Conservation (phyloP, 2,113 vertebrate genomes). For the Notothenia rossii region DNA sequence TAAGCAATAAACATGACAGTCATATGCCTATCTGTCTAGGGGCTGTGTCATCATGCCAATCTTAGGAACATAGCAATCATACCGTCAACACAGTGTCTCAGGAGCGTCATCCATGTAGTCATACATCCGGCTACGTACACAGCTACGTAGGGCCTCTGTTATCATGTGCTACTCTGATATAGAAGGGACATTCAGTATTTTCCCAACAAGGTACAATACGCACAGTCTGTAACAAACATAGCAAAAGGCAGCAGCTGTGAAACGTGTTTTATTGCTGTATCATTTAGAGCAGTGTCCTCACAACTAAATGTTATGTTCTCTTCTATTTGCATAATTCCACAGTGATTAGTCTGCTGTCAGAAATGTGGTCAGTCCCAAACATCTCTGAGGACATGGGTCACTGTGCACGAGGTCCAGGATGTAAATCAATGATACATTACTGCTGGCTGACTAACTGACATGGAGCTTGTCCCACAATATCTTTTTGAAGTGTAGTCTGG, state of each 20-base stretch:
- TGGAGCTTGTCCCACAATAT: slow-evolving; percentile 64
- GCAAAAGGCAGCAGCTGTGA: slow-evolving; percentile 16
- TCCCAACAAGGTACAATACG: not conserved
- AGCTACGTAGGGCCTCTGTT: no score
- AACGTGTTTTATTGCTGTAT: slow-evolving; percentile 10
- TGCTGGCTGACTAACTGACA: slow-evolving; percentile 73
- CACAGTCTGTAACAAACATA: not conserved
- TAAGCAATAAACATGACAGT: no score
- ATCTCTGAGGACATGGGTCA: slow-evolving; percentile 33
- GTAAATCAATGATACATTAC: slow-evolving; percentile 70
- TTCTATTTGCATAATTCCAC: slow-evolving; percentile 8
- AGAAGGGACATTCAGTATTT: no score
- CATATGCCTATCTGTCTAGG: no score
- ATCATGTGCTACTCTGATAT: no score
- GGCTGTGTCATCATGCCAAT: no score
- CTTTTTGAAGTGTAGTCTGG: slow-evolving; percentile 72
- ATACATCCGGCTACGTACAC: no score
- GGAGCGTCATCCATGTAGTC: no score
- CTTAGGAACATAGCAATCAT: no score
- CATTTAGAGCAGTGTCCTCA: slow-evolving; percentile 11
- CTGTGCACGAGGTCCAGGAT: slow-evolving; percentile 19
- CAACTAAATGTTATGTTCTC: not conserved
- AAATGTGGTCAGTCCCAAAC: slow-evolving; percentile 33
- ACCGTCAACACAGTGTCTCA: no score
- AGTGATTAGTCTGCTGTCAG: slow-evolving; percentile 45